Base-by-base conservation (phyloP, 2,888 invertebrate genomes). In the Lasioglossum morio region DNA sequence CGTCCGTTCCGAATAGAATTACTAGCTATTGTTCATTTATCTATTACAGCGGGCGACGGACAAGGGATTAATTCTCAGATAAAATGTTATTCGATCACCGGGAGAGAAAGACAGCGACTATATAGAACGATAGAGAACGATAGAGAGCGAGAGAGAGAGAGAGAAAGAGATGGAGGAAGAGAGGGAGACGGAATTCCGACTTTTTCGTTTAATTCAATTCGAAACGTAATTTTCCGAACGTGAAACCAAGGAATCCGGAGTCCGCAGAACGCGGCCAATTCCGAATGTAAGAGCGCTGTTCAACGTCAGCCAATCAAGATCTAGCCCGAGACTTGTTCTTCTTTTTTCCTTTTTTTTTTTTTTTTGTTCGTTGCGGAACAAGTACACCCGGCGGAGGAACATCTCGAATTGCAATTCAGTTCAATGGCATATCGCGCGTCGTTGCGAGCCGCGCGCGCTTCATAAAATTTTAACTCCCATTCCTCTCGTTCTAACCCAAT, bases 391-490 rank as follows among this genome's bases (percentile, higher is more conserved):
- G 4, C 30, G 79, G 66, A 73, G 16, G 46, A 73, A 79, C 66
- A 43, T 79, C 85, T 46, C 30, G 77, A 84, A 85, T 77, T 69
- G 73, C 79, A 77, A 75, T 77, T 77, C 75, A 34, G 69, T 70
- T 79, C 82, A 84, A 84, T 63, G 74, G 76, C 72, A 53, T 76
- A 83, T 76, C 63, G 84, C 48, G 74, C 48, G 27, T 72, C 53
- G 75, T 84, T 76, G 77, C 73, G 48, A 84, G 43, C 77, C 34
- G 60, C 48, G 60, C 48, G 79, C 40, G 79, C 69, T 72, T 85
- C 85, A 43, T 85, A 77, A 85, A 85, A 85, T 80, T 77, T 85
- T 85, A 80, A 85, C 80, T 74, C 79, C n/a, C 72, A 72, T 77
- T 77, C 74, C 74, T 74, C 70, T 53, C 74, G 57, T 57, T 74